phyloP scores from a whole-genome alignment of 2,113 vertebrate species.

The Octodon degus region DNA sequence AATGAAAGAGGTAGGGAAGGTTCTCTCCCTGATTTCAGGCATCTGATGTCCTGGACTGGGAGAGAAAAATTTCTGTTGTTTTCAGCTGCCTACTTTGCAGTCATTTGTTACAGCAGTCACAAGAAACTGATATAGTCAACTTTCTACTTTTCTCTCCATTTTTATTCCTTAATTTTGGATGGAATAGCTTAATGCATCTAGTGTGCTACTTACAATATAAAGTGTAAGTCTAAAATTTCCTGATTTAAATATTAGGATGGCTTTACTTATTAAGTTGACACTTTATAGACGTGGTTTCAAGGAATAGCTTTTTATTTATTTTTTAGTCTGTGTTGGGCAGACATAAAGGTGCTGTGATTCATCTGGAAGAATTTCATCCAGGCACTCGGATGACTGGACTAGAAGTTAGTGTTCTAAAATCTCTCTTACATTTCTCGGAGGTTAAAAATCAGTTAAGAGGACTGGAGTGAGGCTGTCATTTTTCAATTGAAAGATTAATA shows the following conservation, averaged over 20 bases:
- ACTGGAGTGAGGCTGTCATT: conserved; percentile 65
- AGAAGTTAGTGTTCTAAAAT: conserved; percentile 57
- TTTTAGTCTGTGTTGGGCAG: neutral
- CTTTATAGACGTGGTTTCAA: neutral
- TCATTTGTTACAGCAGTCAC: neutral
- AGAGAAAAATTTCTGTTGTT: neutral
- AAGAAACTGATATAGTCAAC: neutral
- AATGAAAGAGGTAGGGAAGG: neutral
- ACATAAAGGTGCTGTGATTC: neutral
- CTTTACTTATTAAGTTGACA: neutral
- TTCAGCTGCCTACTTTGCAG: neutral
- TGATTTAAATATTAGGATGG: conserved; percentile 26
- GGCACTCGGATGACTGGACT: neutral
- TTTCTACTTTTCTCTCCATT: neutral
- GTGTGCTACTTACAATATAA: neutral
- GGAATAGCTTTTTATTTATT: conserved; percentile 2
- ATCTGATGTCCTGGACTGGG: neutral
- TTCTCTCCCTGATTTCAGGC: neutral
- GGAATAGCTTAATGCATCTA: neutral
- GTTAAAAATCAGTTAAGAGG: conserved; percentile 71
- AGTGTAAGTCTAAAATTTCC: conserved; percentile 26
- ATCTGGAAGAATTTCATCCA: conserved; percentile 40
- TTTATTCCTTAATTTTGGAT: neutral
- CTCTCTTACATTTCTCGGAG: conserved; percentile 26
- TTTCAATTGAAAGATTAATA: conserved; percentile 71